phyloP scores from a whole-genome alignment of 1,140 invertebrate genomes.

The Drosophila grimshawi region DNA sequence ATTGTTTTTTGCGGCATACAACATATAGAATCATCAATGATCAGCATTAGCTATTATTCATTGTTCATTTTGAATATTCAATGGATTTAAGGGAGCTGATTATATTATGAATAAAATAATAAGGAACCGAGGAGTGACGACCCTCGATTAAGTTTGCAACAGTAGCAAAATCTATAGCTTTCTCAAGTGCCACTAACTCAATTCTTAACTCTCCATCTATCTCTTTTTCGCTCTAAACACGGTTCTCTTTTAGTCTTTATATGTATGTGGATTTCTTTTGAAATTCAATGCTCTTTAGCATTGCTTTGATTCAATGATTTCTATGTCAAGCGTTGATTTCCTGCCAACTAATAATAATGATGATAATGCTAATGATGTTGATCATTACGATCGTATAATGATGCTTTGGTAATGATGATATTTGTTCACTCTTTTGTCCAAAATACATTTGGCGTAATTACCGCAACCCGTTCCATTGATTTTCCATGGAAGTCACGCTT shows the following conservation, averaged over 20 bases:
- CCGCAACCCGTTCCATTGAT: constrained; percentile 50
- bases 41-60: too few relatives aligned
- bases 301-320: constrained; percentile 64
- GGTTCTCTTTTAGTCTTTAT: neutral
- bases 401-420: constrained; percentile 25
- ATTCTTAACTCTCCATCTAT: too few relatives aligned
- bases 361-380: constrained; percentile 10
- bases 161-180: neutral
- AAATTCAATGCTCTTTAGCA: constrained; percentile 28
- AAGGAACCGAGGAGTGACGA: too few relatives aligned
- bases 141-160: neutral
- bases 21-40: too few relatives aligned
- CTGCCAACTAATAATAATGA: constrained; percentile 26
- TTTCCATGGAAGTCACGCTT: constrained; percentile 42
- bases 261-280: neutral
- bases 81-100: too few relatives aligned
- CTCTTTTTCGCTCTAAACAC: neutral
- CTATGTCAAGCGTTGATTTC: constrained; percentile 73
- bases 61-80: too few relatives aligned
- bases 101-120: too few relatives aligned
- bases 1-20: too few relatives aligned
- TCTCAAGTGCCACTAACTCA: too few relatives aligned
- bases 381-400: neutral
- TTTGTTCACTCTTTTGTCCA: constrained; percentile 33
- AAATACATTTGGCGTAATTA: constrained; percentile 55